Percentiles rank a stretch among this genome's conserved stretches.
Conservation (phyloP, 2,113 vertebrate genomes). For the Colinus virginianus region DNA sequence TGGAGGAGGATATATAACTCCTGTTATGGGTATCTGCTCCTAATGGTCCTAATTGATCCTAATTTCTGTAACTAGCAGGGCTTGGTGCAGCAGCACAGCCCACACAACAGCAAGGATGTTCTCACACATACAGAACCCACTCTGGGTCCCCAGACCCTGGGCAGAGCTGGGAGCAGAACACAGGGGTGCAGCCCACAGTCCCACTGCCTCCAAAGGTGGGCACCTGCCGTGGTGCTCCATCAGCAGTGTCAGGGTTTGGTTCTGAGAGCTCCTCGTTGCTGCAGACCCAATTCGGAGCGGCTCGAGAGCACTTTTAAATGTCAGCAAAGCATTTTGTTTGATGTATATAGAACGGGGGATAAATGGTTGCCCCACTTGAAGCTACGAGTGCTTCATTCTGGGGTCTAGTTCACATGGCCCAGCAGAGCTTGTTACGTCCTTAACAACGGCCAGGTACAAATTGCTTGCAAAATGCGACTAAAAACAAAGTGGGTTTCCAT, state of each 20-base stretch:
- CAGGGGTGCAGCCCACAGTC: background rate
- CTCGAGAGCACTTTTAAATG: background rate
- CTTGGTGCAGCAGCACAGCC: background rate
- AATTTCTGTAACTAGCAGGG: background rate
- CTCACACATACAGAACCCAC: background rate
- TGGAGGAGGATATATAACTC: background rate
- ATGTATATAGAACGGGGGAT: background rate
- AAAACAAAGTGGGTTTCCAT: slow-evolving; percentile 22
- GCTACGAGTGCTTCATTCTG: background rate
- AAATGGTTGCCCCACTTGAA: background rate
- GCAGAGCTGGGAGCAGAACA: slow-evolving; percentile 53
- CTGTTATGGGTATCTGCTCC: background rate
- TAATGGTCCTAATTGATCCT: background rate
- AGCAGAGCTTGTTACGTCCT: background rate
- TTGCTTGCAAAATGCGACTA: background rate
- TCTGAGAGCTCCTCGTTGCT: background rate
- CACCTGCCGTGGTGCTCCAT: background rate
- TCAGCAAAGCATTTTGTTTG: background rate
- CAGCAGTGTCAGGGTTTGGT: background rate
- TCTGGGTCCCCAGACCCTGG: background rate
- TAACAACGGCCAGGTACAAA: background rate
- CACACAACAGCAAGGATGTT: background rate
- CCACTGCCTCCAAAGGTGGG: background rate
- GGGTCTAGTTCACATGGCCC: background rate
- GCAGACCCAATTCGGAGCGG: background rate